A percentile compares a stretch with the other conserved stretches of the same genome.
These are phyloP conservation scores for Limnephilus auricula DNA, from an alignment of 2,888 invertebrate species.

Conservation along the genomic window DNA sequence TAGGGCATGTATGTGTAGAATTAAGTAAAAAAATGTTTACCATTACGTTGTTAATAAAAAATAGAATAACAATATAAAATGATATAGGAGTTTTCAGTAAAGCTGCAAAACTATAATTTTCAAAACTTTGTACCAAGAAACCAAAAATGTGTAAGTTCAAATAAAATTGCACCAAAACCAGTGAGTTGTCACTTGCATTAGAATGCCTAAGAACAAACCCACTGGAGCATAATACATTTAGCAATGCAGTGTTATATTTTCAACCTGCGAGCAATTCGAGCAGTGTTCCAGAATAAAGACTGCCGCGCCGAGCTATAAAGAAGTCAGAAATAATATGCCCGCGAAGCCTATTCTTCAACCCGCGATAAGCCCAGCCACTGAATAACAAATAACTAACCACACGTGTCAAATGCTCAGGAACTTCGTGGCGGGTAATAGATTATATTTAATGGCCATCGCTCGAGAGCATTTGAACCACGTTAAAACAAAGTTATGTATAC, in stretches of 20 bases:
- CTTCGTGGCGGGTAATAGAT: background rate
- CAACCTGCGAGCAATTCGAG: background rate
- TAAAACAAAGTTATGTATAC: background rate
- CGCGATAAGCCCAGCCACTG: background rate
- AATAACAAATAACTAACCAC: slow-evolving; percentile 21
- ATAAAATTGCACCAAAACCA: background rate
- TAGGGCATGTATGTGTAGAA: no score
- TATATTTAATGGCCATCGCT: background rate
- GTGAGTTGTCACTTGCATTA: background rate
- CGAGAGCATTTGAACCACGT: background rate
- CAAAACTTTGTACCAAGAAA: background rate
- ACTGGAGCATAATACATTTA: background rate
- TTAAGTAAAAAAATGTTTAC: no score
- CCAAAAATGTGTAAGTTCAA: no score
- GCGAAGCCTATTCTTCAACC: background rate
- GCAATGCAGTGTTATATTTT: background rate
- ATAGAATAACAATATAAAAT: no score
- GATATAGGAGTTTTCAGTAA: background rate
- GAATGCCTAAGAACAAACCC: background rate
- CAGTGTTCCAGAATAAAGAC: background rate
- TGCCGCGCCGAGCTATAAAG: background rate
- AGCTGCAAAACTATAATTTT: background rate
- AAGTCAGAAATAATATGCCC: background rate
- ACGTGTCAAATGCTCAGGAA: background rate
- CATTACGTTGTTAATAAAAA: no score